These are phyloP conservation scores for Drosophila gunungcola DNA, from an alignment of 1,140 invertebrate genomes.

Conservation along the genomic window DNA sequence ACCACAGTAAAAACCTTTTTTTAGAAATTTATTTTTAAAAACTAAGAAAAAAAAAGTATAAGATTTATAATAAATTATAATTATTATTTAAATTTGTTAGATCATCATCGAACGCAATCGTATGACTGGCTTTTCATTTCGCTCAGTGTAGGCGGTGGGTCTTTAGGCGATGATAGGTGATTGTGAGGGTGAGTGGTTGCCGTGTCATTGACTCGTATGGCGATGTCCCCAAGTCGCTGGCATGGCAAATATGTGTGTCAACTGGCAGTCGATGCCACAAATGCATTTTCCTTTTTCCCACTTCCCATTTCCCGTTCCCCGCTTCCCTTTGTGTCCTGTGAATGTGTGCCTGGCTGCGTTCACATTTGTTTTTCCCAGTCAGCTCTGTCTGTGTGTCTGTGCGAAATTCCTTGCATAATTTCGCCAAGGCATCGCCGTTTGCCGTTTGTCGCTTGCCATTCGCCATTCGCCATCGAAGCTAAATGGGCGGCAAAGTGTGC, in stretches of 20 bases:
- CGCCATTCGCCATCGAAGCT: slow-evolving; percentile 36
- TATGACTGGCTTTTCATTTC: background rate
- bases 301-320: slow-evolving; percentile 10
- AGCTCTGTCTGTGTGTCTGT: slow-evolving; percentile 29
- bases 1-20: no score
- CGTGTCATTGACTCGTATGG: slow-evolving; percentile 58
- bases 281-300: slow-evolving; percentile 41
- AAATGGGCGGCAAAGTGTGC: slow-evolving; percentile 30
- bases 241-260: slow-evolving; percentile 78
- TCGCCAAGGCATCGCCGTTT: slow-evolving; percentile 34
- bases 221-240: slow-evolving; percentile 51
- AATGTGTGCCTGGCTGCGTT: slow-evolving; percentile 10
- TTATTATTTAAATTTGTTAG: no score
- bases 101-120: no score
- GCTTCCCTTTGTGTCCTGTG: slow-evolving; percentile 22
- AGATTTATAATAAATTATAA: no score
- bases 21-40: no score
- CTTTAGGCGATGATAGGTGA: background rate
- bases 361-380: slow-evolving; percentile 5
- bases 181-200: slow-evolving; percentile 18
- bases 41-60: no score
- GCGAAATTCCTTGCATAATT: slow-evolving; percentile 79
- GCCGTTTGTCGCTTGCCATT: background rate
- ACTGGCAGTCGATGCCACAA: slow-evolving; percentile 72
- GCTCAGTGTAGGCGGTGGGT: background rate